Evolutionary conservation across 2,113 vertebrate species (phyloP), one percentile per base, ranked within the genome.

Genomic region (Antechinus stuartii): DNA sequence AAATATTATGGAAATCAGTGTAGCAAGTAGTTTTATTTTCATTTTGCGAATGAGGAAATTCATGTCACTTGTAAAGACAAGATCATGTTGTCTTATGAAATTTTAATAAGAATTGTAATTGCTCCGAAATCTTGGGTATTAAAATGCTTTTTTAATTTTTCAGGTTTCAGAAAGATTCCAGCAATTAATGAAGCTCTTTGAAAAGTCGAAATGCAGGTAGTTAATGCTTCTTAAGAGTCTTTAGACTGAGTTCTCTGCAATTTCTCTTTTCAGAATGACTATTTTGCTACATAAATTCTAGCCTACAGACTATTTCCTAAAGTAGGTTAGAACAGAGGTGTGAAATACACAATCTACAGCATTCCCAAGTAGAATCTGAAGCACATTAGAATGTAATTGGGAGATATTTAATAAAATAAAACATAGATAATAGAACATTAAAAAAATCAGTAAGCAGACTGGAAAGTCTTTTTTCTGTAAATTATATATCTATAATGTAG

Each of bases 181-280:
- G 96, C 99, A 99, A 93, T 98, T 99, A 96, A 99, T 99, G 99
- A 99, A 99, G 98, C 98, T 99, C 91, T 99, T 99, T 98, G 99
- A 99, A 99, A 99, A 99, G 98, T 99, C 99, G 94, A 99, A 98
- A 97, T 98, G 98, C 99, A 99, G 99, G 98, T 97, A 97, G 98
- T 91, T 97, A 95, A 95, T 92, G 68, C 89, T 91, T 84, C 68
- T 84, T 84, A 49, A 49, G n/a, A 84, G 19, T 84, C n/a, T 42
- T 84, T 16, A 84, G 68, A 84, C 16, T 42, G n/a, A 84, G n/a
- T 42, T 84, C 0, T 84, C 68, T 42, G 68, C n/a, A 42, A 2
- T 42, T 84, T 84, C n/a, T 93, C 35, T 2, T 91, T 54, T 84
- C 7, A 57, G 90, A 97, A 52, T n/a, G 96, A 46, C 46, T 91